Conservation (phyloP, 2,797 vertebrate species). For the Taeniopygia guttata region DNA sequence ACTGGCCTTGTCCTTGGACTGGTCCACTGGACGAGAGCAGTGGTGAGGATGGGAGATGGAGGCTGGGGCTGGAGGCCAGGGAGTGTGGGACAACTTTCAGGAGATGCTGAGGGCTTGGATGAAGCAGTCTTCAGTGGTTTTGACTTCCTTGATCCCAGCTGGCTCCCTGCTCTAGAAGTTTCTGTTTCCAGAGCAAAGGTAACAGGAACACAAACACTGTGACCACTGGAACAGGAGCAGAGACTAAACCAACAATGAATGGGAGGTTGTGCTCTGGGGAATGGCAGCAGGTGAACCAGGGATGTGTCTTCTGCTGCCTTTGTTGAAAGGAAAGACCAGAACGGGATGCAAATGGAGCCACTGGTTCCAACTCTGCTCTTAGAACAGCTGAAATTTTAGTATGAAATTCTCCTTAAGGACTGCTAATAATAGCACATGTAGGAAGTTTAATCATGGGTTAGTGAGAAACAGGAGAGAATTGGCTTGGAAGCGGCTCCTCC, state of each 20-base stretch:
- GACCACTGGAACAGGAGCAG: not conserved
- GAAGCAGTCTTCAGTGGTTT: not conserved
- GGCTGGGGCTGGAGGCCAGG: not conserved
- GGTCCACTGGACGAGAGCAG: conserved; percentile 86
- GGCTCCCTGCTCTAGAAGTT: not conserved
- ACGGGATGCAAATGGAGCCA: not conserved
- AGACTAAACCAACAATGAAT: not conserved
- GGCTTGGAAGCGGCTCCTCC: not conserved
- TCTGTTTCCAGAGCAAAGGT: not conserved
- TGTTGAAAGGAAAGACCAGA: not conserved
- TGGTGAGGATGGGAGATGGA: conserved; percentile 72
- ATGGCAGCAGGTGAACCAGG: not conserved
- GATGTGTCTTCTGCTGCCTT: not conserved
- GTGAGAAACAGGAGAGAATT: not conserved
- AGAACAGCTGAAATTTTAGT: not conserved
- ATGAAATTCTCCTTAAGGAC: not conserved
- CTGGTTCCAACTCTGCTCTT: not conserved
- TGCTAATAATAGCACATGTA: not conserved
- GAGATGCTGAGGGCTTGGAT: not conserved
- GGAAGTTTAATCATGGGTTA: not conserved
- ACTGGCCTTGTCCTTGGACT: conserved; percentile 90
- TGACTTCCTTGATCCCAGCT: not conserved
- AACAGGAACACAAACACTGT: not conserved
- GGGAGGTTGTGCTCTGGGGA: not conserved
- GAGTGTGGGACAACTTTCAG: not conserved